Evolutionary conservation across 2,888 invertebrate genomes (phyloP).

Genomic region (Apamea anceps): DNA sequence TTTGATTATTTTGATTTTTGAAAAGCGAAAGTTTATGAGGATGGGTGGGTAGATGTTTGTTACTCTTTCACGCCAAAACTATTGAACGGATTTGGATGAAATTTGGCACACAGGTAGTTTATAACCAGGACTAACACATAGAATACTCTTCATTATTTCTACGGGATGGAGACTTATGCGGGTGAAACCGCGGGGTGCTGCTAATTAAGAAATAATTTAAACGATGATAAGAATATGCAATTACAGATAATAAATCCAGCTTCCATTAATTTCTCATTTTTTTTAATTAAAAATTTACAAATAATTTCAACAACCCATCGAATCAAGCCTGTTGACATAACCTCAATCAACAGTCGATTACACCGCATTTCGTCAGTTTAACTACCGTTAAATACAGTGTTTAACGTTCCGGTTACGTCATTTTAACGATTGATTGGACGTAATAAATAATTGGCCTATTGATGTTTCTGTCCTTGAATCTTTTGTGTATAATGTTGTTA

Average conservation of each 20-base stretch:
- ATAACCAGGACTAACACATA: too few relatives aligned
- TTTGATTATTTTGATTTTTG: too few relatives aligned
- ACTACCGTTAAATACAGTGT: slow-evolving; percentile 57
- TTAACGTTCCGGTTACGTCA: slow-evolving; percentile 48
- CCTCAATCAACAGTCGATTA: slow-evolving; percentile 48
- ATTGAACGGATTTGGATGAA: too few relatives aligned
- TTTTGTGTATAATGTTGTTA: neutral
- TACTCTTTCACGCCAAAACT: too few relatives aligned
- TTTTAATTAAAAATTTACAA: slow-evolving; percentile 32
- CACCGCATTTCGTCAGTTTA: slow-evolving; percentile 51
- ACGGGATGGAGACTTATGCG: too few relatives aligned
- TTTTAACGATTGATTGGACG: slow-evolving; percentile 36
- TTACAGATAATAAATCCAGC: neutral
- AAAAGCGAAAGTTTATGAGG: too few relatives aligned
- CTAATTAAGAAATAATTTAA: neutral
- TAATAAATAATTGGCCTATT: slow-evolving; percentile 32
- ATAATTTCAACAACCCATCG: slow-evolving; percentile 39
- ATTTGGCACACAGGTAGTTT: too few relatives aligned
- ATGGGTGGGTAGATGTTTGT: too few relatives aligned
- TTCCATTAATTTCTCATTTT: neutral
- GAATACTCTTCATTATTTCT: too few relatives aligned
- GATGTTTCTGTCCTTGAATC: slow-evolving; percentile 35
- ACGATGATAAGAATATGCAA: neutral
- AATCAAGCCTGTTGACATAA: slow-evolving; percentile 52
- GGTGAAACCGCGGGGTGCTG: too few relatives aligned